Base-by-base conservation (phyloP, 2,888 invertebrate genomes). In the Lochmaea crataegi region DNA sequence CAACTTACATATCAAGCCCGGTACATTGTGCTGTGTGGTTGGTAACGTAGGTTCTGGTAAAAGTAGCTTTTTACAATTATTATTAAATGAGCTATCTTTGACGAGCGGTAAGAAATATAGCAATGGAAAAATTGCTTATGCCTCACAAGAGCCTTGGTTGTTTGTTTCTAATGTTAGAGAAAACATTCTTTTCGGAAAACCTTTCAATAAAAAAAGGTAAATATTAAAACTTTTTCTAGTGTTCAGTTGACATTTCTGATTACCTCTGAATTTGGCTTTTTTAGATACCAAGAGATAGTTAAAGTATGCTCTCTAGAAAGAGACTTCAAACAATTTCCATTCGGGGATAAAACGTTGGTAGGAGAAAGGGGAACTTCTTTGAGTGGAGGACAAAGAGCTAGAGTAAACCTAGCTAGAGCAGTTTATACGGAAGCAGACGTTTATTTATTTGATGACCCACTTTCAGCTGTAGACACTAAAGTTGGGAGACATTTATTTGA, bases 91-190 rank as follows among this genome's bases (percentile, higher is more conserved):
- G 86, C 84, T 95, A 26, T 90, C 90, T 0, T 86, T 91, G 10
- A 85, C 87, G 2, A 85, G 87, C 16, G 95, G 96, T 0, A 88
- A 87, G 0, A 81, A 94, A 58, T 84, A 88, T 1, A 85, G 94
- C 12, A 88, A 88, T 2, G 95, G 95, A 9, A 86, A 85, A 2
- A 80, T 92, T 14, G 88, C 92, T 0, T 96, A 94, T 83, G 92
- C 93, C 2, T 91, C 94, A 66, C 95, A 95, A 86, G 93, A 95
- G 80, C 92, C 96, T 0, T 96, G 96, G 96, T 86, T 93, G 2
- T 93, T 93, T 80, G 90, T 91, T 0, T 91, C 91, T 0, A 91
- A 92, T 5, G 90, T 96, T 0, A 88, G 92, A 61, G 92, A 94
- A 80, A 96, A 96, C 84, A 94, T 96, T 74, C 87, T 94, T 12